Percentiles rank a stretch among this genome's conserved stretches.
Conservation (phyloP, 1,140 invertebrate species). For the Heterodera schachtii region DNA sequence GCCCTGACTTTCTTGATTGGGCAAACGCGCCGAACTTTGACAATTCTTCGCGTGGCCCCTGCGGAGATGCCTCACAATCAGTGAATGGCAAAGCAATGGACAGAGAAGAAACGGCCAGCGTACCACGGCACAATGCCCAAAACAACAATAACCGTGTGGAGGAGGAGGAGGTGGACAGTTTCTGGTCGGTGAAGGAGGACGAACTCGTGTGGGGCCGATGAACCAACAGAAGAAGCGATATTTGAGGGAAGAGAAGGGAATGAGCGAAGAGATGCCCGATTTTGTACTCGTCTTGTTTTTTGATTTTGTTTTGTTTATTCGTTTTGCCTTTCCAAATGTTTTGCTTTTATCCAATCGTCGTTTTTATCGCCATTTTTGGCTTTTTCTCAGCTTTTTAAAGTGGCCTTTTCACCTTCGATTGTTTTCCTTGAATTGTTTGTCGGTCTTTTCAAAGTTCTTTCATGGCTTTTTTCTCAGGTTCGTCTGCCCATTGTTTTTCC, state of each 20-base stretch:
- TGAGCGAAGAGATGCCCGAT: not conserved
- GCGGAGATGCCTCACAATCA: not conserved
- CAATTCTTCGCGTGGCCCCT: not conserved
- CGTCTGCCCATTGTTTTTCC: too few species aligned
- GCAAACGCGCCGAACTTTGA: not conserved
- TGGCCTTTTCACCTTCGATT: too few species aligned
- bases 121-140: not conserved
- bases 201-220: not conserved
- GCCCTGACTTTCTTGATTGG: not conserved
- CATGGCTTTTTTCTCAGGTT: too few species aligned
- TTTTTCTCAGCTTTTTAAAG: too few species aligned
- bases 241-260: not conserved
- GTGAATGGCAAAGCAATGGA: too few species aligned
- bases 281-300: not conserved
- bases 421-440: too few species aligned
- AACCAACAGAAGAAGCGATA: not conserved
- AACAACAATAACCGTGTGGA: too few species aligned
- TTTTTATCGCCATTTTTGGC: too few species aligned
- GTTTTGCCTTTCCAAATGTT: not conserved
- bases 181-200: not conserved
- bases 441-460: too few species aligned
- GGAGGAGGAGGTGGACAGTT: not conserved
- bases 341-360: not conserved
- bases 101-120: not conserved
- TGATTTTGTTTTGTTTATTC: not conserved